Percentiles rank a stretch among this genome's conserved stretches.
Evolutionary conservation across 1,140 invertebrate genomes (phyloP).

Genomic region (Probaryconus sp.): DNA sequence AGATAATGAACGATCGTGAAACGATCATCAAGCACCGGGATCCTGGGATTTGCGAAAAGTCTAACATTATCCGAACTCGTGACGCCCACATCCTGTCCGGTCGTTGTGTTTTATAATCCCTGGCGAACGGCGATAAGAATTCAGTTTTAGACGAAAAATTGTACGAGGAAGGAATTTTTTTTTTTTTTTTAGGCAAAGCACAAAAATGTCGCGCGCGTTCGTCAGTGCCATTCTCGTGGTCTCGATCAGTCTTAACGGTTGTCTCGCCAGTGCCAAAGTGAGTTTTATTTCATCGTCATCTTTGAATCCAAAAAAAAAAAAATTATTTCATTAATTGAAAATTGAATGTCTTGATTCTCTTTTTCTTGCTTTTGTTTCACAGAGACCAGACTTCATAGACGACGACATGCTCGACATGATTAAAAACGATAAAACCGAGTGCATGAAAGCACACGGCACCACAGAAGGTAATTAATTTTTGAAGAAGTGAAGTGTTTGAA

Average conservation of each 20-base stretch:
- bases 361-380: too few relatives aligned
- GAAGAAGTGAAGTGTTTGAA: constrained; percentile 8
- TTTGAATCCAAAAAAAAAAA: too few relatives aligned
- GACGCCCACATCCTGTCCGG: constrained; percentile 71
- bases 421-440: constrained; percentile 66
- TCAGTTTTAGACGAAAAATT: not conserved
- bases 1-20: constrained; percentile 15
- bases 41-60: constrained; percentile 23
- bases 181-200: too few relatives aligned
- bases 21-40: constrained; percentile 2
- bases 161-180: too few relatives aligned
- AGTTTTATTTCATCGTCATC: constrained; percentile 10
- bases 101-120: constrained; percentile 62
- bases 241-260: constrained; percentile 15
- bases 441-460: constrained; percentile 71
- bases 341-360: not conserved
- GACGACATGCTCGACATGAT: constrained; percentile 72
- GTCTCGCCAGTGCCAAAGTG: constrained; percentile 61
- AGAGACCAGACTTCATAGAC: constrained; percentile 69
- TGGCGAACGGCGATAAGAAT: constrained; percentile 20
- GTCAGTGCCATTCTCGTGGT: constrained; percentile 22
- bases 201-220: not conserved
- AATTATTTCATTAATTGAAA: too few relatives aligned
- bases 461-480: constrained; percentile 66
- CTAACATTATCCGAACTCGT: constrained; percentile 33